Base-by-base conservation (phyloP, 2,113 vertebrate species). In the Orientallactaga bullata region DNA sequence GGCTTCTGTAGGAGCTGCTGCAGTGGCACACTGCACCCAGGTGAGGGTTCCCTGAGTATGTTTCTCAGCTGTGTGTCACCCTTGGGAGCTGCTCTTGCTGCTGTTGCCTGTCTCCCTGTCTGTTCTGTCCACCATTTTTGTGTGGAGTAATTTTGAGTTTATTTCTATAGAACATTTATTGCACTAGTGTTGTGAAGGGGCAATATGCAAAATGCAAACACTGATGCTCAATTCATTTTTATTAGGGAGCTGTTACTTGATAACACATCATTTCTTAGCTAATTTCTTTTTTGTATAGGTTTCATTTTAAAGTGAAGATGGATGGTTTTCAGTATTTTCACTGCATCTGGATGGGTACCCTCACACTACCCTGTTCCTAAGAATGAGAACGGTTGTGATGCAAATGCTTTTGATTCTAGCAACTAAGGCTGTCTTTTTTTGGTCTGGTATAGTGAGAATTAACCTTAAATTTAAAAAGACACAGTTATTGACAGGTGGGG, bases 381-480 rank as follows among this genome's bases (percentile, higher is more conserved):
- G 24, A 81, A 32, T 26, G 39, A 47, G 47, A 88, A 39, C 21
- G 26, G 58, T 11, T 89, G 47, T 92, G 60, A 11, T 60, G 78
- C 60, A 84, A 55, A 85, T 89, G 32, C 60, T 58, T 74, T 42
- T 69, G 16, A 72, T 63, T 92, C 37, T 85, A 66, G 37, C n/a
- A 30, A 5, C 32, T 9, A 61, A 61, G 24, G 91, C 32, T 23
- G 88, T 85, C 80, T 74, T 42, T 37, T 77, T 77, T 30, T 55
- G 85, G 65, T 39, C 8, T 80, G 23, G 88, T 58, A 92, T 80
- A 74, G 51, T 82, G 65, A 81, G 71, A 90, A 17, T 95, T 71
- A 90, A 37, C n/a, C 24, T 89, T 86, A 58, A 42, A 63, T 24
- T 65, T 86, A 20, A 86, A 90, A 55, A 80, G 80, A 16, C 55